A percentile compares a stretch with the other conserved stretches of the same genome.
Evolutionary conservation across 2,797 vertebrate genomes (phyloP).

Genomic region (Kryptopterus vitreolus): DNA sequence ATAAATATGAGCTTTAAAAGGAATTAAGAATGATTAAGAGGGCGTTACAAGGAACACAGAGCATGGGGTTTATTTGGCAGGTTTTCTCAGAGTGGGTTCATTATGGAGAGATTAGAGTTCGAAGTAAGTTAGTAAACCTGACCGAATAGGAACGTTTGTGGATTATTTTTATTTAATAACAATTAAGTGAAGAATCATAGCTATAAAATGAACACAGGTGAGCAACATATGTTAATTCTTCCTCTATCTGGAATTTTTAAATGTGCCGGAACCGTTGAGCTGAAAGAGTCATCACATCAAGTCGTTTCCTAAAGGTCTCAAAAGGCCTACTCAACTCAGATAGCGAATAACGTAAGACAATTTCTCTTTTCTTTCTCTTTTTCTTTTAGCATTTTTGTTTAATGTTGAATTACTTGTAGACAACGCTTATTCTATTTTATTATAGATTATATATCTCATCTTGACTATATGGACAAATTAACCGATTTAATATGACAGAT

Average conservation of each 20-base stretch:
- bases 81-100: background rate
- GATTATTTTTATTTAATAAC: background rate
- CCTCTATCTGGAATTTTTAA: background rate
- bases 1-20: constrained; percentile 32
- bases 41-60: background rate
- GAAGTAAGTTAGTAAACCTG: background rate
- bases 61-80: constrained; percentile 1
- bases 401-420: background rate
- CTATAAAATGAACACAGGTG: background rate
- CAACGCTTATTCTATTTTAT: background rate
- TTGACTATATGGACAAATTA: background rate
- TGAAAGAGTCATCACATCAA: background rate
- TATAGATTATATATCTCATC: background rate
- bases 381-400: background rate
- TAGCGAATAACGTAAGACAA: background rate
- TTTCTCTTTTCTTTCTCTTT: background rate
- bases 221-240: background rate
- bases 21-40: constrained; percentile 32
- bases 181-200: background rate
- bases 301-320: background rate
- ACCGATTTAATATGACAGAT: background rate
- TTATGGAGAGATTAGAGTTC: background rate
- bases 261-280: background rate
- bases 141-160: background rate
- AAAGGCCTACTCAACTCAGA: background rate